Conservation (phyloP, 1,140 invertebrate genomes). For the Aphaenogaster ashmeadi region DNA sequence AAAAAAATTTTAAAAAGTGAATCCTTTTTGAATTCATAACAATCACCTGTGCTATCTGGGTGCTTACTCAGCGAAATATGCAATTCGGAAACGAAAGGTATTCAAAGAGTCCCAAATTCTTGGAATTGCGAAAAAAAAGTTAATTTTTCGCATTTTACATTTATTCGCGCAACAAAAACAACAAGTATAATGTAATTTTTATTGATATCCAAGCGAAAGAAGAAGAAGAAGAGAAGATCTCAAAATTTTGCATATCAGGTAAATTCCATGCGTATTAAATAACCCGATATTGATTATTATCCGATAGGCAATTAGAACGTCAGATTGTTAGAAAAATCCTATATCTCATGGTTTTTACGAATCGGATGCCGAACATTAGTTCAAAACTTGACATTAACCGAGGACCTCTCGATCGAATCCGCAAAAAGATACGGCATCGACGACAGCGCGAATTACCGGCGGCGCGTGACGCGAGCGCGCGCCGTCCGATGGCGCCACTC, state of each 20-base stretch:
- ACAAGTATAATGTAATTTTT: background rate
- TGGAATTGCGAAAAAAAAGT: background rate
- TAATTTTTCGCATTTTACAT: background rate
- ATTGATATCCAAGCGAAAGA: background rate
- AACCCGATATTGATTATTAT: background rate
- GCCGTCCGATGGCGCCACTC: constrained; percentile 51
- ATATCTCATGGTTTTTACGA: background rate
- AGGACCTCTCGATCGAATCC: constrained; percentile 17
- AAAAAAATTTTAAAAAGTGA: no score
- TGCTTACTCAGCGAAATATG: background rate
- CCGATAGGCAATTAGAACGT: background rate
- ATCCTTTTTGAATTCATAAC: no score
- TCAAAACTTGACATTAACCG: background rate
- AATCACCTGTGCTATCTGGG: no score
- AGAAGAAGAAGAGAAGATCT: background rate
- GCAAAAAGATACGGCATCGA: no score
- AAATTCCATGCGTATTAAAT: background rate
- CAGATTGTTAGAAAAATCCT: background rate
- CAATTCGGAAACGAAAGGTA: background rate
- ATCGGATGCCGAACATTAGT: background rate
- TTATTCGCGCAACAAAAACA: background rate
- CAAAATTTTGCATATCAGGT: background rate
- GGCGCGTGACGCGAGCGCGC: no score
- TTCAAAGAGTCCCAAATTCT: background rate
- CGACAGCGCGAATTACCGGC: constrained; percentile 57